A percentile compares a stretch with the other conserved stretches of the same genome.
phyloP scores from a whole-genome alignment of 2,888 invertebrate genomes.

The Brenthis daphne region DNA sequence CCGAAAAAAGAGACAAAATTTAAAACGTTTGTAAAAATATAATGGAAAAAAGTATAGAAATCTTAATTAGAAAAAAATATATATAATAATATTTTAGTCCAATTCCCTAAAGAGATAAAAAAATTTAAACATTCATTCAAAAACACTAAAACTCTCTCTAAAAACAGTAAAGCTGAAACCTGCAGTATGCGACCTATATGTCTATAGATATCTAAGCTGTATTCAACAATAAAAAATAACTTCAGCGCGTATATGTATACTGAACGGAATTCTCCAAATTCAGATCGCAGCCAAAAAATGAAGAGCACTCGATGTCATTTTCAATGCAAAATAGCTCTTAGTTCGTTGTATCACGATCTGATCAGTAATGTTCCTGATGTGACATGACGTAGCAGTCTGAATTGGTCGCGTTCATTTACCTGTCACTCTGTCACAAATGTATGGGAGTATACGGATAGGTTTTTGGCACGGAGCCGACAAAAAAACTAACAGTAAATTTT shows the following conservation, averaged over 20 bases:
- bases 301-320: constrained; percentile 14
- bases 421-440: constrained; percentile 46
- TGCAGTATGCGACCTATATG: neutral
- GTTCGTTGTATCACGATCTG: constrained; percentile 21
- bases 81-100: too few relatives aligned
- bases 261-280: constrained; percentile 16
- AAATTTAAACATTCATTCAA: too few relatives aligned
- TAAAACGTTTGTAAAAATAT: too few relatives aligned
- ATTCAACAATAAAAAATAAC: constrained; percentile 5
- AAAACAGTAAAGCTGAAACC: neutral
- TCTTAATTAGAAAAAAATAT: too few relatives aligned
- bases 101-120: too few relatives aligned
- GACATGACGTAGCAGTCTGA: constrained; percentile 48
- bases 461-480: constrained; percentile 12
- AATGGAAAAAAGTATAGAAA: too few relatives aligned
- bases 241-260: neutral
- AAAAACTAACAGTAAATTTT: neutral
- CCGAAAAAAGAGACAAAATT: too few relatives aligned
- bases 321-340: constrained; percentile 25
- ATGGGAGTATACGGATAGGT: constrained; percentile 33
- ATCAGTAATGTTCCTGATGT: constrained; percentile 29
- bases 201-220: neutral
- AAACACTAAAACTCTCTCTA: too few relatives aligned
- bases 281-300: constrained; percentile 23
- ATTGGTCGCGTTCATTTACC: constrained; percentile 49